A percentile compares a stretch with the other conserved stretches of the same genome.
Conservation (phyloP, 35 echinoderm and acorn worm genomes). For the Eucidaris tribuloides region DNA sequence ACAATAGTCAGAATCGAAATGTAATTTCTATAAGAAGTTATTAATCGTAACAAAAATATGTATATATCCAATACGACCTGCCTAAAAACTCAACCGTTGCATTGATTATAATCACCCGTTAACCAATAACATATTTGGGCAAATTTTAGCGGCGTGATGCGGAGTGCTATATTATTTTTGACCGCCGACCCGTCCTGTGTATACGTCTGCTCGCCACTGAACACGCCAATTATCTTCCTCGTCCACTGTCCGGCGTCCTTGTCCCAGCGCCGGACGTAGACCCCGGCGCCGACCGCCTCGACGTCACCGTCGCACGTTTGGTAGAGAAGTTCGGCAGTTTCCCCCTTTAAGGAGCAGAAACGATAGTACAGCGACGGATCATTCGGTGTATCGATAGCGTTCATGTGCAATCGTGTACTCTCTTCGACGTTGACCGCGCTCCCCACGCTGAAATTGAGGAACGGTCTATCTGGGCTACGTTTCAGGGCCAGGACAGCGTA, state of each 20-base stretch:
- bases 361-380: slow-evolving; percentile 66
- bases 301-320: slow-evolving; percentile 75
- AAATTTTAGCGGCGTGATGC: slow-evolving; percentile 90
- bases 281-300: slow-evolving; percentile 64
- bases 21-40: too few species aligned
- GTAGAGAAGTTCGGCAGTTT: slow-evolving; percentile 53
- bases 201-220: slow-evolving; percentile 38
- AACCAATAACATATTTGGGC: slow-evolving; percentile 97
- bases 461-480: slow-evolving; percentile 48
- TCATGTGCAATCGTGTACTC: slow-evolving; percentile 49
- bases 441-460: slow-evolving; percentile 55
- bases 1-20: too few species aligned
- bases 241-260: slow-evolving; percentile 8
- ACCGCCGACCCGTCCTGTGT: not conserved
- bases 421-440: slow-evolving; percentile 50
- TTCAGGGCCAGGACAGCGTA: slow-evolving; percentile 82
- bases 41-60: too few species aligned
- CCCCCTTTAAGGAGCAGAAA: slow-evolving; percentile 62
- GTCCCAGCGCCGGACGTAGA: slow-evolving; percentile 83
- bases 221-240: slow-evolving; percentile 70
- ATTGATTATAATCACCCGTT: slow-evolving; percentile 80
- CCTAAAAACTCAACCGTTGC: slow-evolving; percentile 56
- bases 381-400: slow-evolving; percentile 47
- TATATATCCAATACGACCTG: too few species aligned
- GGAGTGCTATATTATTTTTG: slow-evolving; percentile 67